phyloP scores from a whole-genome alignment of 2,797 vertebrate genomes.

The Lerista edwardsae region DNA sequence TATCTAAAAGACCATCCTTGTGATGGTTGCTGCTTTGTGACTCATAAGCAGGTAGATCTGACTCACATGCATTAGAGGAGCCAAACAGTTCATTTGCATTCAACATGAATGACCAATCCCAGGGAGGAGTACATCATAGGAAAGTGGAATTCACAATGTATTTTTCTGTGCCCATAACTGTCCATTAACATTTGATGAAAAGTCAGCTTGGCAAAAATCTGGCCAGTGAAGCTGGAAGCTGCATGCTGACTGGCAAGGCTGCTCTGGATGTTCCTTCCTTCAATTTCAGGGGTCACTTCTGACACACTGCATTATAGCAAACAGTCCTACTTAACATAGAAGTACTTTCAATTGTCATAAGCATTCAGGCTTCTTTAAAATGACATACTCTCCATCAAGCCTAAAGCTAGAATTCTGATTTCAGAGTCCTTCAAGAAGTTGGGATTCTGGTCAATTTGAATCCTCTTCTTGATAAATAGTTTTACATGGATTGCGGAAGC shows the following conservation, averaged over 20 bases:
- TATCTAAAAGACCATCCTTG: neutral
- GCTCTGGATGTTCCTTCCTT: slow-evolving; percentile 47
- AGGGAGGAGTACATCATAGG: neutral
- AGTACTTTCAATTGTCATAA: slow-evolving; percentile 69
- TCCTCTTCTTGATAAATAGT: slow-evolving; percentile 49
- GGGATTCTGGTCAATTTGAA: slow-evolving; percentile 41
- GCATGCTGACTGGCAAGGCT: slow-evolving; percentile 59
- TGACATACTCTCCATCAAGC: slow-evolving; percentile 65
- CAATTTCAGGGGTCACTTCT: slow-evolving; percentile 60
- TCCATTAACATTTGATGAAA: slow-evolving; percentile 31
- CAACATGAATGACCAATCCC: neutral
- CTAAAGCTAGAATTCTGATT: slow-evolving; percentile 67
- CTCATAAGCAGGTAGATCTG: neutral
- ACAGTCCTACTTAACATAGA: slow-evolving; percentile 57
- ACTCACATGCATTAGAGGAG: neutral
- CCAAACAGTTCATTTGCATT: neutral
- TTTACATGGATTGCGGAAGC: slow-evolving; percentile 23
- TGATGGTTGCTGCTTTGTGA: neutral
- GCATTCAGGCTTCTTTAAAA: slow-evolving; percentile 68
- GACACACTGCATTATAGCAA: slow-evolving; percentile 61
- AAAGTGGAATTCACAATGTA: neutral
- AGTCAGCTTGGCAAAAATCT: slow-evolving; percentile 34
- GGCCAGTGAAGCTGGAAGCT: slow-evolving; percentile 39
- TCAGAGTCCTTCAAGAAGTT: slow-evolving; percentile 66
- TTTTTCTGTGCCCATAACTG: slow-evolving; percentile 7